A percentile compares a stretch with the other conserved stretches of the same genome.
Evolutionary conservation across 1,140 invertebrate species (phyloP).

Genomic region (Drosophila paulistorum): DNA sequence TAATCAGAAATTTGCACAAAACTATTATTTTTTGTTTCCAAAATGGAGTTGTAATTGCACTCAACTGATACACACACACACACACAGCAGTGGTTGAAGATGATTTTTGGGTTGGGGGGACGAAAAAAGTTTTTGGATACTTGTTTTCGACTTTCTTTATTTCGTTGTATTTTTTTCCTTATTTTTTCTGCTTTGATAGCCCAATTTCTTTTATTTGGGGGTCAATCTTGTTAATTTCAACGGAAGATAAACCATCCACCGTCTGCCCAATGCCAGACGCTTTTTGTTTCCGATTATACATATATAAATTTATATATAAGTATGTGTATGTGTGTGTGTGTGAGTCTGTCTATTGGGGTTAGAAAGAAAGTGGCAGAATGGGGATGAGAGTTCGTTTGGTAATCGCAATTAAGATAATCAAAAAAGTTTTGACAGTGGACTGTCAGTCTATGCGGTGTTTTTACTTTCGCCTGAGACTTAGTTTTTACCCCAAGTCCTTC

Average conservation of each 20-base stretch:
- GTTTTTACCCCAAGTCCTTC: neutral
- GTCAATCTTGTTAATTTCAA: slow-evolving; percentile 80
- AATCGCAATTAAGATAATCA: slow-evolving; percentile 82
- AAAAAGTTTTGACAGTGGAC: slow-evolving; percentile 80
- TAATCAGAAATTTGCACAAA: slow-evolving; percentile 61
- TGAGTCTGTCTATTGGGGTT: slow-evolving; percentile 50
- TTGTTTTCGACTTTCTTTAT: slow-evolving; percentile 42
- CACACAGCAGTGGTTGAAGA: neutral
- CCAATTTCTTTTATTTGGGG: slow-evolving; percentile 75
- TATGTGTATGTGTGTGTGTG: slow-evolving; percentile 4
- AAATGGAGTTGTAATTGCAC: slow-evolving; percentile 73
- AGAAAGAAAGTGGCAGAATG: slow-evolving; percentile 43
- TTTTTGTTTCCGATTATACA: slow-evolving; percentile 4
- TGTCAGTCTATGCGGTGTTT: slow-evolving; percentile 61
- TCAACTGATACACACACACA: slow-evolving; percentile 35
- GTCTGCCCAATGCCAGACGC: neutral
- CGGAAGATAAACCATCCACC: slow-evolving; percentile 16
- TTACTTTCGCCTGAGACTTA: slow-evolving; percentile 62
- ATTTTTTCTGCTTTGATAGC: slow-evolving; percentile 51
- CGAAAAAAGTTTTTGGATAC: slow-evolving; percentile 7
- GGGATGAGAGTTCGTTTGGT: slow-evolving; percentile 41
- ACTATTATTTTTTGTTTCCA: slow-evolving; percentile 75
- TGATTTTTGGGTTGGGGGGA: neutral
- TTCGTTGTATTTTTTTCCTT: slow-evolving; percentile 1
- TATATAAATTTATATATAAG: neutral